Conservation (phyloP, 2,888 invertebrate species). For the Ochropleura plecta region DNA sequence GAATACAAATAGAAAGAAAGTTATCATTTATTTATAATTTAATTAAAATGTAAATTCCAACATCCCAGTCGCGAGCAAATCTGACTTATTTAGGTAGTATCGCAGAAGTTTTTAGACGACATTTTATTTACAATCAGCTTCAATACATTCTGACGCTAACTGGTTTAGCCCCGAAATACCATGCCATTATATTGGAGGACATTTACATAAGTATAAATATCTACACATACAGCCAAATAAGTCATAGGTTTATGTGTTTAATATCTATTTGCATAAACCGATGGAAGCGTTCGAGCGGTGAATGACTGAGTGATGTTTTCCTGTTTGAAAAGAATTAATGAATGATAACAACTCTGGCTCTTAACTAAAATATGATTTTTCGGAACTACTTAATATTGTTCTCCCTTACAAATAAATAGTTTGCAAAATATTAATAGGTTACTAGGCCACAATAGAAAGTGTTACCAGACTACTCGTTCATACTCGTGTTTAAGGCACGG, state of each 20-base stretch:
- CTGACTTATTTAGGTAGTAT: neutral
- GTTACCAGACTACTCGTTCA: neutral
- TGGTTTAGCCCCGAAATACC: slow-evolving; percentile 16
- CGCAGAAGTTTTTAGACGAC: neutral
- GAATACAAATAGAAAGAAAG: slow-evolving; percentile 20
- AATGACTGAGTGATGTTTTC: slow-evolving; percentile 24
- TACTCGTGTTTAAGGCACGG: neutral
- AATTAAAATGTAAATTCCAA: slow-evolving; percentile 1
- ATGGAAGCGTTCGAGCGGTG: slow-evolving; percentile 20
- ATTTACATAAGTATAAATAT: slow-evolving; percentile 25
- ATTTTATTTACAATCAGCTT: neutral
- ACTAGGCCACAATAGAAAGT: neutral
- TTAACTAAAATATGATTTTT: neutral
- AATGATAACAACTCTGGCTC: neutral
- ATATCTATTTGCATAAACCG: slow-evolving; percentile 36
- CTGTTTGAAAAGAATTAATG: slow-evolving; percentile 21
- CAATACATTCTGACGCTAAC: neutral
- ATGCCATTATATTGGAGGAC: slow-evolving; percentile 39
- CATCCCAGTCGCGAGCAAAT: slow-evolving; percentile 1
- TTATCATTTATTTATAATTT: slow-evolving; percentile 11
- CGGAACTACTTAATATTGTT: neutral
- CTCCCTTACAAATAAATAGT: neutral
- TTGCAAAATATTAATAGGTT: neutral
- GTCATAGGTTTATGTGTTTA: slow-evolving; percentile 34
- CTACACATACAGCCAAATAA: slow-evolving; percentile 33